Conservation (phyloP, 1,140 invertebrate species). For the Pseudomyrmex pallidus region DNA sequence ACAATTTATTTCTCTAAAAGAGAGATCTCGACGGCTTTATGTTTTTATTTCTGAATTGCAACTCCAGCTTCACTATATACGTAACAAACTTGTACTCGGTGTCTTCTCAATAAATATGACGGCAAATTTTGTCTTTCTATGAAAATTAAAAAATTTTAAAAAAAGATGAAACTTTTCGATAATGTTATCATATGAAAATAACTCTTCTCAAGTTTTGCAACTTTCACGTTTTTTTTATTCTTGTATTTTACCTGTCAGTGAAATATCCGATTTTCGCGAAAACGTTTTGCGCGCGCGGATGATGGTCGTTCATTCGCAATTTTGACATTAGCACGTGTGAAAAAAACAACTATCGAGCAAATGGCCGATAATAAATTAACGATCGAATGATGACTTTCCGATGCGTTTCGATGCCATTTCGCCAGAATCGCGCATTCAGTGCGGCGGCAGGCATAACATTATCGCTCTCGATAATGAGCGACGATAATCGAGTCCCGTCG, state of each 20-base stretch:
- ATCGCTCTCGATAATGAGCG: slow-evolving; percentile 52
- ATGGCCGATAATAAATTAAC: slow-evolving; percentile 55
- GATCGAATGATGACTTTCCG: slow-evolving; percentile 48
- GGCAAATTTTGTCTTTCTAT: neutral
- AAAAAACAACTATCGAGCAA: slow-evolving; percentile 43
- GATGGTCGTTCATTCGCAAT: slow-evolving; percentile 21
- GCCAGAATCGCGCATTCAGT: slow-evolving; percentile 1
- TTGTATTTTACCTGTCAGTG: neutral
- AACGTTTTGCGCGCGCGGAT: slow-evolving; percentile 18
- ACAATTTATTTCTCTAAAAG: neutral
- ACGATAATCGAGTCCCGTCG: slow-evolving; percentile 59
- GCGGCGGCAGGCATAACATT: slow-evolving; percentile 32
- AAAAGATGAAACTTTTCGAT: no score
- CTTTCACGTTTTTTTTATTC: neutral
- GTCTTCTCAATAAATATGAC: neutral
- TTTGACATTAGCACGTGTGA: slow-evolving; percentile 9
- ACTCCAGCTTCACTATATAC: no score
- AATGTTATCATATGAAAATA: neutral
- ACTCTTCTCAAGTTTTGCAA: neutral
- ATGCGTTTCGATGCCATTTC: slow-evolving; percentile 39
- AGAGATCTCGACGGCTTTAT: neutral
- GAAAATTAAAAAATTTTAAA: no score
- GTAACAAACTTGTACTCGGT: neutral
- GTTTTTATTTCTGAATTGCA: neutral
- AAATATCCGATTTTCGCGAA: slow-evolving; percentile 12